These are phyloP conservation scores for Mycteria americana DNA, from an alignment of 2,797 vertebrate genomes.

Conservation along the genomic window DNA sequence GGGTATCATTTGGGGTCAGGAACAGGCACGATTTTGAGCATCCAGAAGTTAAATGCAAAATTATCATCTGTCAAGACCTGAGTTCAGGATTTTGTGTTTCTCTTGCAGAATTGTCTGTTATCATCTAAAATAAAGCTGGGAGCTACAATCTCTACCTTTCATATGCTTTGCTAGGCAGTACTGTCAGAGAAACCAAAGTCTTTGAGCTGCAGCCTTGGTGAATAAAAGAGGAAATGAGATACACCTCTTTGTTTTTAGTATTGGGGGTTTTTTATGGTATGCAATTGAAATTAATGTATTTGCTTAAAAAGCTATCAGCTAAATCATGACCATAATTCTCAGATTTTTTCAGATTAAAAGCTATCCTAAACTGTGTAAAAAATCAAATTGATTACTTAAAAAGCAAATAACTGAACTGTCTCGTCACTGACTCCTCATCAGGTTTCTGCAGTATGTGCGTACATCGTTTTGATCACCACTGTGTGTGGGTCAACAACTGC, in stretches of 20 bases:
- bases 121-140: neutral
- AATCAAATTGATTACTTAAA: neutral
- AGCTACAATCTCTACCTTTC: neutral
- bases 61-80: neutral
- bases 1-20: neutral
- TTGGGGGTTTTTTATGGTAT: neutral
- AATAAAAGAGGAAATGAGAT: neutral
- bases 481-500: conserved; percentile 97
- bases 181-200: neutral
- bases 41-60: neutral
- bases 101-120: neutral
- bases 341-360: neutral
- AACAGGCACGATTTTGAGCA: neutral
- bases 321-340: neutral
- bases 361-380: neutral
- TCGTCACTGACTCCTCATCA: conserved; percentile 5
- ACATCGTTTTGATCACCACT: conserved; percentile 96
- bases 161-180: neutral
- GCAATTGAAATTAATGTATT: neutral
- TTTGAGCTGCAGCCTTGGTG: neutral
- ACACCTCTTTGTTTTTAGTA: neutral
- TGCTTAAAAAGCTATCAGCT: neutral
- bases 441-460: conserved; percentile 88
- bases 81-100: neutral
- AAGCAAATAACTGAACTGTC: accelerated